Percentiles rank a stretch among this genome's conserved stretches.
Conservation (phyloP, 2,888 invertebrate genomes). For the Platynereis dumerilii region DNA sequence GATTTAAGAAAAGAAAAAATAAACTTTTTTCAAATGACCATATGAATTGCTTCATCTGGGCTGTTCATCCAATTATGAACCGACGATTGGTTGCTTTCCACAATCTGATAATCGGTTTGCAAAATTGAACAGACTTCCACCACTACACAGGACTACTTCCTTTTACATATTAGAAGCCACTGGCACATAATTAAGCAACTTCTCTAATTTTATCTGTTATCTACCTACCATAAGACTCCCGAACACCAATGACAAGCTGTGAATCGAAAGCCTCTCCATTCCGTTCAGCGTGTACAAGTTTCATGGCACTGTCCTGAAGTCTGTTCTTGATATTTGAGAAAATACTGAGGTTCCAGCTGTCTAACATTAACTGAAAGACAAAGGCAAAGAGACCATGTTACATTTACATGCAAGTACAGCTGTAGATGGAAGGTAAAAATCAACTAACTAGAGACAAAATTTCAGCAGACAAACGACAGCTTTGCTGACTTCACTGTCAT, state of each 20-base stretch:
- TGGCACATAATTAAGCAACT: too few species aligned
- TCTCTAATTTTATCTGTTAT: not conserved
- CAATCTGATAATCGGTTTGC: too few species aligned
- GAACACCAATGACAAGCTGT: constrained; percentile 94
- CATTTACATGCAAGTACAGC: not conserved
- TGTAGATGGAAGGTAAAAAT: not conserved
- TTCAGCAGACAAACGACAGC: too few species aligned
- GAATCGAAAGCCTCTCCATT: constrained; percentile 98
- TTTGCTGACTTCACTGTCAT: not conserved
- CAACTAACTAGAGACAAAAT: too few species aligned
- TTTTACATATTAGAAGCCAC: too few species aligned
- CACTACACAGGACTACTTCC: too few species aligned
- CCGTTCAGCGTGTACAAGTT: constrained; percentile 93
- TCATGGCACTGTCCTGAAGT: constrained; percentile 84
- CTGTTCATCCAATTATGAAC: too few species aligned
- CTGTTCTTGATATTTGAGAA: constrained; percentile 94
- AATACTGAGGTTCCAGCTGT: constrained; percentile 97
- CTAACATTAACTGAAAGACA: constrained; percentile 82
- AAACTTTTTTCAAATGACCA: not conserved
- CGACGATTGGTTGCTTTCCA: too few species aligned
- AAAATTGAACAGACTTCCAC: too few species aligned
- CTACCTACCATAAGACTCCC: constrained; percentile 89
- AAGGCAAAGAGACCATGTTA: not conserved
- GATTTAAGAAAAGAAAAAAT: too few species aligned
- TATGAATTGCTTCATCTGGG: not conserved